These are phyloP conservation scores for Drosophila eugracilis DNA, from an alignment of 1,140 invertebrate genomes.

Conservation along the genomic window DNA sequence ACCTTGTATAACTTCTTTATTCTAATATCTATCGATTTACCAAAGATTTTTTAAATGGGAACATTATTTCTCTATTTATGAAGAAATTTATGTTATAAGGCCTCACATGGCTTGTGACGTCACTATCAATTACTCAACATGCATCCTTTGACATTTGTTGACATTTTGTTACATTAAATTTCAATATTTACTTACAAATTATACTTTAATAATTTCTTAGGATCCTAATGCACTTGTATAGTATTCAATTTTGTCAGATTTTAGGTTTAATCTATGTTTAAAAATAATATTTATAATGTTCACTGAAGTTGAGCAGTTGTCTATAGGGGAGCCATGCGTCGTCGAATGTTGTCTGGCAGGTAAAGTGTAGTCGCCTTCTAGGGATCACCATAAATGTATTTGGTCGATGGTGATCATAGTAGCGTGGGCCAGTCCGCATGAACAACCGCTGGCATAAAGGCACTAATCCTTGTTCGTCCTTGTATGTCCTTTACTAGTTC, in stretches of 20 bases:
- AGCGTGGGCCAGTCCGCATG: background rate
- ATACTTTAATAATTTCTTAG: background rate
- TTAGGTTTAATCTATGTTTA: background rate
- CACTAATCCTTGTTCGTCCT: background rate
- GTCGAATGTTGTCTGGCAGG: background rate
- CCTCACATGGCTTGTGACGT: too few relatives aligned
- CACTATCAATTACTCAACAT: too few relatives aligned
- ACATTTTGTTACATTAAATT: too few relatives aligned
- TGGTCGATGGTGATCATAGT: background rate
- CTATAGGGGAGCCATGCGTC: background rate
- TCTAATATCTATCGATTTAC: too few relatives aligned
- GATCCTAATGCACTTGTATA: background rate
- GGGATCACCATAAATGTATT: background rate
- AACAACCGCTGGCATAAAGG: too few relatives aligned
- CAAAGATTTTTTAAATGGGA: too few relatives aligned
- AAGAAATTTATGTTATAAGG: too few relatives aligned
- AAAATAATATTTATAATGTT: background rate
- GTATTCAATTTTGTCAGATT: background rate
- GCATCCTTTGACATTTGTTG: too few relatives aligned
- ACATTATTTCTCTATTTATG: too few relatives aligned
- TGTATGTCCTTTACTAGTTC: background rate
- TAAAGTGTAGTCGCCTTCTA: background rate
- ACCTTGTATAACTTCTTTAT: too few relatives aligned
- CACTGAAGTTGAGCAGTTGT: background rate
- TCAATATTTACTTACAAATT: background rate